Conservation (phyloP, 2,797 vertebrate species). For the Manis javanica region DNA sequence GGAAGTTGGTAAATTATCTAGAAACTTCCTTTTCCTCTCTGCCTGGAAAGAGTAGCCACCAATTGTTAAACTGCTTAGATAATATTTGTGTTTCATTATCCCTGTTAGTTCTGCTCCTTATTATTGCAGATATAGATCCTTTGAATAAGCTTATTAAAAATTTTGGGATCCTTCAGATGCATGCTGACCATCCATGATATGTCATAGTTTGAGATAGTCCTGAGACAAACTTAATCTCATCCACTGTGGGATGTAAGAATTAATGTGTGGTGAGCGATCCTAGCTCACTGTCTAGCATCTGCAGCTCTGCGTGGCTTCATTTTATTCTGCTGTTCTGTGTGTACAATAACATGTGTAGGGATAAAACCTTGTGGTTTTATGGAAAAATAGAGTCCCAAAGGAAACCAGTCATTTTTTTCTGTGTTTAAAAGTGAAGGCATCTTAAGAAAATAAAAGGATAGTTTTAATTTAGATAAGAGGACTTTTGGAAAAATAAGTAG, state of each 20-base stretch:
- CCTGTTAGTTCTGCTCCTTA: not conserved
- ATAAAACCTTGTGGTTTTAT: not conserved
- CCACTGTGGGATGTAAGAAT: not conserved
- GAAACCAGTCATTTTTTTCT: not conserved
- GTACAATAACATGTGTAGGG: not conserved
- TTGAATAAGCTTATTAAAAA: not conserved
- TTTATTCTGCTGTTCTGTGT: not conserved
- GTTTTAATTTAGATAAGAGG: not conserved
- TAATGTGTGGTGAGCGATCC: not conserved
- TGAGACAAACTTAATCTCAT: not conserved
- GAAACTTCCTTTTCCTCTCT: slow-evolving; percentile 1
- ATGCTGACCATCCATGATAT: not conserved
- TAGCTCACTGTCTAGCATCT: not conserved
- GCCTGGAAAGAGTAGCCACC: not conserved
- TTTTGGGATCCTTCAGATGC: not conserved
- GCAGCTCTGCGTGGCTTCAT: not conserved
- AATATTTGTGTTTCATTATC: not conserved
- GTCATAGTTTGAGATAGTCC: not conserved
- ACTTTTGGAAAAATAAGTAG: not conserved
- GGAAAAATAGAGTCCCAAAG: not conserved
- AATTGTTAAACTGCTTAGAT: not conserved
- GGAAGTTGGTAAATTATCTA: not conserved
- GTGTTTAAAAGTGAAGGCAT: slow-evolving; percentile 19
- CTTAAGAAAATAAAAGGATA: not conserved
- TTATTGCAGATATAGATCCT: not conserved